phyloP scores from a whole-genome alignment of 2,888 invertebrate species.

The Hydrotaea cyrtoneurina region DNA sequence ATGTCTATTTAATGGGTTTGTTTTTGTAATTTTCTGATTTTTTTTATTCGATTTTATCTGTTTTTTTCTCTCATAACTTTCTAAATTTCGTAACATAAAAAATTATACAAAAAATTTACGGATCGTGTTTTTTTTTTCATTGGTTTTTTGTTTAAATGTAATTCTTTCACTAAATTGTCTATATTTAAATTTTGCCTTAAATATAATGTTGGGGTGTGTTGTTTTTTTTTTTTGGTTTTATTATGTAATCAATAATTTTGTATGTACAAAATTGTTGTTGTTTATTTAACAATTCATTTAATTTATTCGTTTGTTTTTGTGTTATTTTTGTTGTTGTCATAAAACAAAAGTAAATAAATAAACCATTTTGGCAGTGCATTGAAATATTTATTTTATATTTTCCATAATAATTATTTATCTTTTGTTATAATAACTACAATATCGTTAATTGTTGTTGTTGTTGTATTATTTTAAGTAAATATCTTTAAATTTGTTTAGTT shows the following conservation, averaged over 20 bases:
- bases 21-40: constrained; percentile 25
- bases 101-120: constrained; percentile 41
- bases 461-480: constrained; percentile 18
- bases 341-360: constrained; percentile 72
- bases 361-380: constrained; percentile 80
- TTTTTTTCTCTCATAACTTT: constrained; percentile 20
- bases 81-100: constrained; percentile 36
- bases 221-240: neutral
- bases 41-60: constrained; percentile 41
- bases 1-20: constrained; percentile 34
- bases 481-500: neutral
- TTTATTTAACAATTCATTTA: constrained; percentile 45
- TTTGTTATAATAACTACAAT: constrained; percentile 52
- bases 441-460: constrained; percentile 42
- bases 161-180: constrained; percentile 26
- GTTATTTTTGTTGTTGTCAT: constrained; percentile 70
- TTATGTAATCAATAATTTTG: constrained; percentile 8
- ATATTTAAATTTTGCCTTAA: constrained; percentile 8
- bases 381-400: constrained; percentile 68
- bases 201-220: neutral
- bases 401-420: constrained; percentile 11
- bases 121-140: neutral
- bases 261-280: constrained; percentile 56
- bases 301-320: constrained; percentile 49
- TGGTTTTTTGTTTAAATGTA: constrained; percentile 39